Percentiles rank a stretch among this genome's conserved stretches.
Conservation (phyloP, 2,888 invertebrate genomes). For the Limnephilus lunatus region DNA sequence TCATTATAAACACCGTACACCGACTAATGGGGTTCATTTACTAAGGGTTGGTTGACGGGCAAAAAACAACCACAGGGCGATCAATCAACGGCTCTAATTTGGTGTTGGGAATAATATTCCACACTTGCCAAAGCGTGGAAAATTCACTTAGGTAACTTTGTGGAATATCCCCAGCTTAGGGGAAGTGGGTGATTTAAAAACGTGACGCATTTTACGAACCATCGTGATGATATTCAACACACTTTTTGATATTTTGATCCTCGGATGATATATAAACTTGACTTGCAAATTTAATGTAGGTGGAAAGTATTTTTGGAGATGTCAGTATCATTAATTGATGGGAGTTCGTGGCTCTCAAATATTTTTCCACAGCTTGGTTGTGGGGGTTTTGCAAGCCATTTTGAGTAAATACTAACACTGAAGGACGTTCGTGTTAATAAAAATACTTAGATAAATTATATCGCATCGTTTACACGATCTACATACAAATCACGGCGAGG, state of each 20-base stretch:
- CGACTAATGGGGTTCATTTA: not conserved
- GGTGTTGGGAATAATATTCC: not conserved
- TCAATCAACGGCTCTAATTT: not conserved
- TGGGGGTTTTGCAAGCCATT: no score
- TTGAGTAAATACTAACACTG: no score
- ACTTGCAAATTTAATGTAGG: not conserved
- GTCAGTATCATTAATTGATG: not conserved
- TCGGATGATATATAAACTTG: not conserved
- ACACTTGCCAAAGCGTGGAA: not conserved
- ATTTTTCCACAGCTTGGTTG: no score
- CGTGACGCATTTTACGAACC: not conserved
- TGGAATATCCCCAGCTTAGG: not conserved
- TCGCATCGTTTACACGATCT: no score
- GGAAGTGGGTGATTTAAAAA: not conserved
- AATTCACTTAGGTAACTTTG: not conserved
- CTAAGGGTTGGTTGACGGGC: not conserved
- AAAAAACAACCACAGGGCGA: not conserved
- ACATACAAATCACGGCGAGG: no score
- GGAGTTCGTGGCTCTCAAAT: no score
- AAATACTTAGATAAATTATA: no score
- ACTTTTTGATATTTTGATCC: not conserved
- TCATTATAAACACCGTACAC: not conserved
- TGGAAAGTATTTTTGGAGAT: not conserved
- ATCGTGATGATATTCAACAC: not conserved
- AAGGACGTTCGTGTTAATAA: no score